Conservation (phyloP, 2,888 invertebrate genomes). For the Yponomeuta sedellus region DNA sequence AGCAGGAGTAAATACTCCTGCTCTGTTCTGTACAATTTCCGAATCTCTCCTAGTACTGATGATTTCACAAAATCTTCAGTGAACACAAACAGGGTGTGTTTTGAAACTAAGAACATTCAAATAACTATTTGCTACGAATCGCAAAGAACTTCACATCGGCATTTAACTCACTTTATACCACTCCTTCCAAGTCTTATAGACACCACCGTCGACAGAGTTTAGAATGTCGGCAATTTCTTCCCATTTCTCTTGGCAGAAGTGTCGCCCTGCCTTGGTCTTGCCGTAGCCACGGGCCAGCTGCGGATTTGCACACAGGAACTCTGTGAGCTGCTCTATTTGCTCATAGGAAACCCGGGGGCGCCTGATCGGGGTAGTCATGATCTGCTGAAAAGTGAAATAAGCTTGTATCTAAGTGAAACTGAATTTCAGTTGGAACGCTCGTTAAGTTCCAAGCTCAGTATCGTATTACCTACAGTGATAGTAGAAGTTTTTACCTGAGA, state of each 20-base stretch:
- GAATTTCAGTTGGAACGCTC: too few relatives aligned
- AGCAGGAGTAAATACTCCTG: too few relatives aligned
- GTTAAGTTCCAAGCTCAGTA: too few relatives aligned
- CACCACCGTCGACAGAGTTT: neutral
- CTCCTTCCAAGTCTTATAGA: neutral
- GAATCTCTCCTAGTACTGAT: too few relatives aligned
- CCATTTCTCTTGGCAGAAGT: constrained; percentile 1
- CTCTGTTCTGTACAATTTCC: too few relatives aligned
- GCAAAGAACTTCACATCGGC: too few relatives aligned
- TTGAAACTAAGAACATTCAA: too few relatives aligned
- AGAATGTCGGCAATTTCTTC: neutral
- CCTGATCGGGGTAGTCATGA: neutral
- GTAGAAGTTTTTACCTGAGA: neutral
- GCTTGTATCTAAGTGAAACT: too few relatives aligned
- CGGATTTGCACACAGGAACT: neutral
- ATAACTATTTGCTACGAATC: too few relatives aligned
- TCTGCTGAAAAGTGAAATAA: neutral
- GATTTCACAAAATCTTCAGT: too few relatives aligned
- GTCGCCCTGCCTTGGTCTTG: neutral
- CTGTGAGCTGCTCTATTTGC: neutral
- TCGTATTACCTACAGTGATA: neutral
- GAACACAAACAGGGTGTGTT: too few relatives aligned
- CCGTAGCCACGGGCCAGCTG: neutral
- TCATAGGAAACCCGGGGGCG: neutral
- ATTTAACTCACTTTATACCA: neutral